phyloP scores from a whole-genome alignment of 2,797 vertebrate genomes.

The Sebastes oblongus region DNA sequence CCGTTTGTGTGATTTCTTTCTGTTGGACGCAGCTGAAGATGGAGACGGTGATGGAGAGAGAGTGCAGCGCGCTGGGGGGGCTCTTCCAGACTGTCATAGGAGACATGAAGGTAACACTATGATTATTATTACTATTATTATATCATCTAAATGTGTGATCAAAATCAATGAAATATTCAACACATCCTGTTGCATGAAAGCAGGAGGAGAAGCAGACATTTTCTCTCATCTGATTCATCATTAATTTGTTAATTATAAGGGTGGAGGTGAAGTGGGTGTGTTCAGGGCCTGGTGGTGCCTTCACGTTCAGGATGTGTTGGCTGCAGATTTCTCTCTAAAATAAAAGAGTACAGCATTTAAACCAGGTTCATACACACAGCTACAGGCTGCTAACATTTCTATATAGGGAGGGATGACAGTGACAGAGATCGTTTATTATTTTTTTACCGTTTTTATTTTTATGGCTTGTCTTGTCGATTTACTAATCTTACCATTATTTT shows the following conservation, averaged over 20 bases:
- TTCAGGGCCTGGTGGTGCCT: not conserved
- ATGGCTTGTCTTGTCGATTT: too few species aligned
- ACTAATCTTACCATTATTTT: too few species aligned
- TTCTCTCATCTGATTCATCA: not conserved
- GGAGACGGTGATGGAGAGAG: conserved; percentile 94
- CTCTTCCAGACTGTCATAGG: conserved; percentile 95
- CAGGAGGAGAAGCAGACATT: not conserved
- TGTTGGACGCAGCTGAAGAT: conserved; percentile 76
- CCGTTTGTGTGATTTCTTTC: not conserved
- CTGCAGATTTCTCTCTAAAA: not conserved
- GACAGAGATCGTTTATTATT: too few species aligned
- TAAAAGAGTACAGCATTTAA: not conserved
- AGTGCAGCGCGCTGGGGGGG: conserved; percentile 94
- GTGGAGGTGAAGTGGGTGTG: not conserved
- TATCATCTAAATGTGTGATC: not conserved
- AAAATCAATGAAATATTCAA: not conserved
- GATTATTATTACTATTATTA: not conserved
- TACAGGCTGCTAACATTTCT: not conserved
- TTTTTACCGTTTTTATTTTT: too few species aligned
- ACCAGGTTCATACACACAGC: not conserved
- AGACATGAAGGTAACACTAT: conserved; percentile 93
- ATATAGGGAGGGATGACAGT: not conserved
- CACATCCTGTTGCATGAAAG: conserved; percentile 8
- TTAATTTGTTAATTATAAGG: conserved; percentile 26
- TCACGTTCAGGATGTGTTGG: not conserved